phyloP scores from a whole-genome alignment of 2,888 invertebrate genomes.

The Trissolcus japonicus region DNA sequence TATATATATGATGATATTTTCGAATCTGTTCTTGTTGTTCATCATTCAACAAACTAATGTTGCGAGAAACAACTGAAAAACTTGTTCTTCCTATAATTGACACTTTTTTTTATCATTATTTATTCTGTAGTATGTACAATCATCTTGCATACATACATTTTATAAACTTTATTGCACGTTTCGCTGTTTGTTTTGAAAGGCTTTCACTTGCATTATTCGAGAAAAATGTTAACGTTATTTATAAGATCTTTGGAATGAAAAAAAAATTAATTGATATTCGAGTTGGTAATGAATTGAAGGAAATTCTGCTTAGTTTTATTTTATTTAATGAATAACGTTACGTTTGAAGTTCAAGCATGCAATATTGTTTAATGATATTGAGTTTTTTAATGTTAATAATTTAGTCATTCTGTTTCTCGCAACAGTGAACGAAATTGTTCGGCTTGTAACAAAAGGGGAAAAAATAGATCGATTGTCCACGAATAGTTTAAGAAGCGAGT shows the following conservation, averaged over 20 bases:
- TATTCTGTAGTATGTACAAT: conserved; percentile 19
- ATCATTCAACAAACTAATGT: conserved; percentile 13
- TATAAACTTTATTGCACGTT: conserved; percentile 25
- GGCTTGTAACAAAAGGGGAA: not conserved
- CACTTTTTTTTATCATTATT: conserved; percentile 9
- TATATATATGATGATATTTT: conserved; percentile 31
- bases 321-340: not conserved
- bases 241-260: too few species aligned
- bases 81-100: conserved; percentile 30
- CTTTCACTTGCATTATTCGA: not conserved
- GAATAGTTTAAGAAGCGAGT: conserved; percentile 31
- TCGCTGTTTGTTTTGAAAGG: conserved; percentile 9
- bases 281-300: too few species aligned
- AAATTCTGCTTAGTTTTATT: not conserved
- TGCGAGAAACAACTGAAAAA: conserved; percentile 35
- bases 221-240: not conserved
- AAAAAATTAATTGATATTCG: too few species aligned
- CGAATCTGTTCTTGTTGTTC: conserved; percentile 24
- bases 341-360: conserved; percentile 1
- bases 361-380: conserved; percentile 24
- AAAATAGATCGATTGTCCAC: conserved; percentile 33
- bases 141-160: conserved; percentile 8
- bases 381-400: conserved; percentile 8
- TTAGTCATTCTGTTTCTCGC: conserved; percentile 25
- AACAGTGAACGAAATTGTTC: conserved; percentile 20